Evolutionary conservation across 2,797 vertebrate genomes (phyloP).

Genomic region (Kryptolebias ocellatus): DNA sequence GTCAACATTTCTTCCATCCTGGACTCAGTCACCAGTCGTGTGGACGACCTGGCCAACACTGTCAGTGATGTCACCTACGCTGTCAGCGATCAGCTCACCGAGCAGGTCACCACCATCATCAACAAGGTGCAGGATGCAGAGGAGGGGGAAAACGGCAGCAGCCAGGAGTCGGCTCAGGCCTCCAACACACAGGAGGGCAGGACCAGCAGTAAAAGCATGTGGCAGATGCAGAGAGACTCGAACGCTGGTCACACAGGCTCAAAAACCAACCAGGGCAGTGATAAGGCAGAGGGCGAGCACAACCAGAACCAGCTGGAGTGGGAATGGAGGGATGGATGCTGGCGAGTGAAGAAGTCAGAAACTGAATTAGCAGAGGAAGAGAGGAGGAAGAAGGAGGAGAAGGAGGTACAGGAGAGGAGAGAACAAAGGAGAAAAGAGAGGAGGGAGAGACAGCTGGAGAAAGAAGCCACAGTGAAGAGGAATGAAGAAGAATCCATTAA

Average conservation of each 20-base stretch:
- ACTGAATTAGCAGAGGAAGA: constrained; percentile 71
- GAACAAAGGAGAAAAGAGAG: constrained; percentile 66
- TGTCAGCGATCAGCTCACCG: constrained; percentile 91
- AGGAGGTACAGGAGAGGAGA: constrained; percentile 58
- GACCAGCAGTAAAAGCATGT: constrained; percentile 47
- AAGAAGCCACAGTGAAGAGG: constrained; percentile 40
- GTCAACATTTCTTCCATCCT: constrained; percentile 91
- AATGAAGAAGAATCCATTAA: constrained; percentile 30
- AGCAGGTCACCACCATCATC: constrained; percentile 91
- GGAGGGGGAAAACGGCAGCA: constrained; percentile 42
- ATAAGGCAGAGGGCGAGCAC: constrained; percentile 29
- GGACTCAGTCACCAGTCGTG: constrained; percentile 87
- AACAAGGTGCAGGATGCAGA: constrained; percentile 84
- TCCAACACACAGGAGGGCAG: constrained; percentile 46
- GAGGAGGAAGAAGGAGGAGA: constrained; percentile 60
- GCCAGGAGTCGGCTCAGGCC: constrained; percentile 47
- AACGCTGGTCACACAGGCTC: constrained; percentile 17
- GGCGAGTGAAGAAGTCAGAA: constrained; percentile 74
- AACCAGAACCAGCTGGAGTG: constrained; percentile 67
- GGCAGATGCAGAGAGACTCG: constrained; percentile 52
- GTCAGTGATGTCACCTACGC: constrained; percentile 88
- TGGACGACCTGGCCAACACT: constrained; percentile 87
- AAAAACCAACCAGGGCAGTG: constrained; percentile 40
- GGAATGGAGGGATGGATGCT: constrained; percentile 80
- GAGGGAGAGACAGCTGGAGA: constrained; percentile 64